phyloP scores from a whole-genome alignment of 1,140 invertebrate genomes.

The Saccostrea glomerata region DNA sequence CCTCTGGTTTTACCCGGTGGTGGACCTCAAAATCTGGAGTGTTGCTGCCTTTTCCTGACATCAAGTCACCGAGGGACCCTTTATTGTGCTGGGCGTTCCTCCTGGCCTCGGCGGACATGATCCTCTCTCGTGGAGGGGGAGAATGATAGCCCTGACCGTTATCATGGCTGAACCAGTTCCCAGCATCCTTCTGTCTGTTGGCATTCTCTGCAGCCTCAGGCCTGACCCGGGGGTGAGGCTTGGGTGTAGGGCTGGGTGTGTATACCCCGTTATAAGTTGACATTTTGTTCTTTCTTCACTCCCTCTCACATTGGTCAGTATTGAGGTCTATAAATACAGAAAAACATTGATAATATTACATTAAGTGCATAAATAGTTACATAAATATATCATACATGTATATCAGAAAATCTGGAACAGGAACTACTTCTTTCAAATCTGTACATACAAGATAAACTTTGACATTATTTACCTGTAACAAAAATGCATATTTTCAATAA shows the following conservation, averaged over 20 bases:
- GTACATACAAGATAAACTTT: too few species aligned
- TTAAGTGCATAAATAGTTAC: too few species aligned
- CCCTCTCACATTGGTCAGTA: neutral
- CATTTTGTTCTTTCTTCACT: slow-evolving; percentile 52
- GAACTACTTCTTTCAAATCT: too few species aligned
- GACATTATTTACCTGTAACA: too few species aligned
- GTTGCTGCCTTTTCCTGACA: slow-evolving; percentile 43
- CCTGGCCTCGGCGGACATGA: slow-evolving; percentile 41
- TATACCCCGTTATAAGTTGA: slow-evolving; percentile 64
- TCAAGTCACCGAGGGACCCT: slow-evolving; percentile 41
- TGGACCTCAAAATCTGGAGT: slow-evolving; percentile 42
- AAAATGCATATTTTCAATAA: too few species aligned
- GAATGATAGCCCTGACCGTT: slow-evolving; percentile 33
- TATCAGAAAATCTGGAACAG: too few species aligned
- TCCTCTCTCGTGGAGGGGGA: slow-evolving; percentile 45
- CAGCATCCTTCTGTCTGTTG: slow-evolving; percentile 55
- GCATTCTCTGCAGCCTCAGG: slow-evolving; percentile 68
- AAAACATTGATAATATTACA: neutral
- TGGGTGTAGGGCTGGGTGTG: slow-evolving; percentile 62
- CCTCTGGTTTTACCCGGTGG: slow-evolving; percentile 59
- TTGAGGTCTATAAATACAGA: neutral
- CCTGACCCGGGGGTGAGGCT: slow-evolving; percentile 66
- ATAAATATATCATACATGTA: too few species aligned
- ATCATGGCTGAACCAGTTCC: slow-evolving; percentile 48
- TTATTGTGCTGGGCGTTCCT: slow-evolving; percentile 51